Base-by-base conservation (phyloP, 2,888 invertebrate genomes). In the Iphiclides podalirius region DNA sequence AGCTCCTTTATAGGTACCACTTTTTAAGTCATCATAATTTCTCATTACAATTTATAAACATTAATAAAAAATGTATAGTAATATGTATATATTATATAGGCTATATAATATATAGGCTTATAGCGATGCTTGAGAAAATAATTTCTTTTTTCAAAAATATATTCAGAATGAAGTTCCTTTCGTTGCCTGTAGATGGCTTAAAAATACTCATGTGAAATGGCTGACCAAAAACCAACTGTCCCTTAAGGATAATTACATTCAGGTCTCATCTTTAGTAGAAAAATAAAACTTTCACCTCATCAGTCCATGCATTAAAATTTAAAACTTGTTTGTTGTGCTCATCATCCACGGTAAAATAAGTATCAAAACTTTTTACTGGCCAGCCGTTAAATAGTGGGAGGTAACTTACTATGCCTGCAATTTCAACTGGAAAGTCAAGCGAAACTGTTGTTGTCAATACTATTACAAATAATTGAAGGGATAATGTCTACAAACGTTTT, bases 271-370 rank as follows among this genome's bases (percentile, higher is more conserved):
- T 60, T 60, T 59, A 59, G 59, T 63, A 66, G 66, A 53, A 74
- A 82, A 81, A 81, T 55, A 61, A 57, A 63, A 80, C 88, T 87
- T 88, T 88, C 87, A 76, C 86, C 72, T 57, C 12, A n/a, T 12
- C 11, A 6, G 68, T 55, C 58, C 60, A 55, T 70, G 57, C 79
- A 83, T 85, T 86, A 75, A 85, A 80, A 87, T 88, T 83, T 82
- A 73, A 85, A 86, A 84, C 86, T 84, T 79, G 88, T 85, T 85
- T 76, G 73, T 70, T 52, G 59, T 64, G 65, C 58, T 70, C 76
- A 72, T 63, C 75, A 74, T 71, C 69, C 63, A 74, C 69, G 66
- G 66, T 73, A 70, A 80, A 79, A 74, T 76, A 74, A 75, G 72
- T 75, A 76, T 79, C 61, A 69, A 59, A 67, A 67, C 66, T 72